Evolutionary conservation across 2,797 vertebrate genomes (phyloP).

Genomic region (Nannoperca obscura): DNA sequence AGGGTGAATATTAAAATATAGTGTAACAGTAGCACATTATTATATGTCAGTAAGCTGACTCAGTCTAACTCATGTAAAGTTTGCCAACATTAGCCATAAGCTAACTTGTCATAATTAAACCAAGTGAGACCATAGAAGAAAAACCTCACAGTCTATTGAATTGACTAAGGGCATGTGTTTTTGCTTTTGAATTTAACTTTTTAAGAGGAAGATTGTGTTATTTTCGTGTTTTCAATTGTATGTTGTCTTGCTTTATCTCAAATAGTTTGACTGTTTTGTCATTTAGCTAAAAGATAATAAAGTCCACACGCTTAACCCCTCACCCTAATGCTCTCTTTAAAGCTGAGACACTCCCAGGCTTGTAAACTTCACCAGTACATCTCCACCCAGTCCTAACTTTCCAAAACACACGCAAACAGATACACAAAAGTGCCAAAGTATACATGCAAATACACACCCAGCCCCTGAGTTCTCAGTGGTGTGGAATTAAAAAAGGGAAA

Average conservation of each 20-base stretch:
- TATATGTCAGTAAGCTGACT: no score
- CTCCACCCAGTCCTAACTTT: constrained; percentile 66
- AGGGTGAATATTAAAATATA: no score
- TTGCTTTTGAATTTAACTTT: not conserved
- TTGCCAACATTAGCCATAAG: not conserved
- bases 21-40: no score
- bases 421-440: constrained; percentile 14
- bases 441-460: constrained; percentile 42
- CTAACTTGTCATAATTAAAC: not conserved
- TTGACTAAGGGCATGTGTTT: not conserved
- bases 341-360: constrained; percentile 59
- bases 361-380: constrained; percentile 62
- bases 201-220: not conserved
- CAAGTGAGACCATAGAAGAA: not conserved
- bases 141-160: not conserved
- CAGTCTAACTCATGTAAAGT: not conserved
- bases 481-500: constrained; percentile 58
- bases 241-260: not conserved
- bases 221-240: constrained; percentile 10
- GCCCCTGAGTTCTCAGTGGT: constrained; percentile 50
- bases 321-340: constrained; percentile 42
- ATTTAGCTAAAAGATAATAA: constrained; percentile 23
- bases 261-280: constrained; percentile 28
- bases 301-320: constrained; percentile 22
- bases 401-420: constrained; percentile 48